Evolutionary conservation across 2,888 invertebrate species (phyloP), one percentile per base, ranked within the genome.

Genomic region (Spilosoma lubricipeda): DNA sequence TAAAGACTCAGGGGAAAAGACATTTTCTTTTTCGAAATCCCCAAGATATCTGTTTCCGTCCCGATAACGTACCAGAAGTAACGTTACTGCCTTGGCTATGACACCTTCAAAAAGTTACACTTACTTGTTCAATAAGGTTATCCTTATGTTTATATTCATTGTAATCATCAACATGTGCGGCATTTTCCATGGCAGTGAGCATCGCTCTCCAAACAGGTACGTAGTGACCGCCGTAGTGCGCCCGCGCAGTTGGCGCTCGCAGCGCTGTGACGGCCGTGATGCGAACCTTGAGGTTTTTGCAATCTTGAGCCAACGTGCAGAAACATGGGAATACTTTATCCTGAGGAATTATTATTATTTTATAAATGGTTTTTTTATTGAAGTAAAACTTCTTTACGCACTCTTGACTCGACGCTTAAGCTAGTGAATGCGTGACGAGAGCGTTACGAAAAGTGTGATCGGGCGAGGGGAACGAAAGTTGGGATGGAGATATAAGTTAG

Each of bases 201-300:
- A 98, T 90, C 3, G 97, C 96, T 5, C 96, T 94, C 98, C 98
- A 99, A 36, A 98, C 94, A 5, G 74, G 71, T 0, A 95, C 88
- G 85, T 96, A 97, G 80, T 97, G 96, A 8, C 91, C 90, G 0
- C 97, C 98, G 86, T 98, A 98, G 72, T 96, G 95, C 42, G 92
- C 84, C n/a, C 98, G 95, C 1, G 92, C 91, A 59, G 90, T 88
- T n/a, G 97, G 97, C 75, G 96, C 96, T 20, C 96, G 96, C 77
- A 99, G 90, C 0, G 98, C 98, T 74, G 97, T 95, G 1, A 98
- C 97, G 4, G 98, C 98, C 92, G 98, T 98, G 76, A 98, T 98
- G 48, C 99, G 97, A 11, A 99, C 99, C 96, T 99, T 99, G 82
- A 98, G 98, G 90, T 99, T 99, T 74, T 97, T 96, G 90, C 98